Evolutionary conservation across 1,140 invertebrate species (phyloP).

Genomic region (Zaprionus inermis): DNA sequence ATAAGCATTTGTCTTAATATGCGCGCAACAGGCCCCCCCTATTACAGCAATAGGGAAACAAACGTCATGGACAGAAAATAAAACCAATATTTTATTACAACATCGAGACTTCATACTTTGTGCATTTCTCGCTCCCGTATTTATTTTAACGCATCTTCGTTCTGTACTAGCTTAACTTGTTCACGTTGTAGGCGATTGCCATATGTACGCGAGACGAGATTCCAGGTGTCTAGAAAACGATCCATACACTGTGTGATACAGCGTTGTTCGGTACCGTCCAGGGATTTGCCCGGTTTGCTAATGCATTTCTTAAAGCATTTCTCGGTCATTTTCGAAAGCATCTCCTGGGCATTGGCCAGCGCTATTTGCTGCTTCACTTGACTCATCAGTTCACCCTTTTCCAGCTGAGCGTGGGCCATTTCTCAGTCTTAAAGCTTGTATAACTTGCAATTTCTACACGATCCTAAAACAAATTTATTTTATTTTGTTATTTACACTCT

Average conservation of each 20-base stretch:
- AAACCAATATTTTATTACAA: constrained; percentile 5
- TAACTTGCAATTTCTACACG: constrained; percentile 35
- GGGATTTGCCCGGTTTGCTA: constrained; percentile 92
- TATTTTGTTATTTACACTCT: background rate
- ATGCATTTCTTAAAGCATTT: constrained; percentile 99
- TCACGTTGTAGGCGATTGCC: constrained; percentile 91
- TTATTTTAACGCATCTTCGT: constrained; percentile 31
- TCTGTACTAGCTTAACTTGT: constrained; percentile 44
- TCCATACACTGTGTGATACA: constrained; percentile 99
- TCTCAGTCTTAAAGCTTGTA: background rate
- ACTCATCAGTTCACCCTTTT: constrained; percentile 96
- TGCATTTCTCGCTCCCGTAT: background rate
- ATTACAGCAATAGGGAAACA: constrained; percentile 4
- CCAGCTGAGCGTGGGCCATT: constrained; percentile 71
- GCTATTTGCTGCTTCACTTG: constrained; percentile 98
- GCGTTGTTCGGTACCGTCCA: constrained; percentile 97
- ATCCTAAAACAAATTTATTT: background rate
- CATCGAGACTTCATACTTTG: background rate
- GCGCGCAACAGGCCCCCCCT: background rate
- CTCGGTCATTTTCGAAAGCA: constrained; percentile 97
- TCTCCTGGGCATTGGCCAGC: constrained; percentile 96
- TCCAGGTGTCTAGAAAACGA: constrained; percentile 97
- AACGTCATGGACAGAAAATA: background rate
- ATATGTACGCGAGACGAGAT: constrained; percentile 94
- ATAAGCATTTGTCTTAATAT: constrained; percentile 35